Base-by-base conservation (phyloP, 2,113 vertebrate species). In the Prochilodus magdalenae region DNA sequence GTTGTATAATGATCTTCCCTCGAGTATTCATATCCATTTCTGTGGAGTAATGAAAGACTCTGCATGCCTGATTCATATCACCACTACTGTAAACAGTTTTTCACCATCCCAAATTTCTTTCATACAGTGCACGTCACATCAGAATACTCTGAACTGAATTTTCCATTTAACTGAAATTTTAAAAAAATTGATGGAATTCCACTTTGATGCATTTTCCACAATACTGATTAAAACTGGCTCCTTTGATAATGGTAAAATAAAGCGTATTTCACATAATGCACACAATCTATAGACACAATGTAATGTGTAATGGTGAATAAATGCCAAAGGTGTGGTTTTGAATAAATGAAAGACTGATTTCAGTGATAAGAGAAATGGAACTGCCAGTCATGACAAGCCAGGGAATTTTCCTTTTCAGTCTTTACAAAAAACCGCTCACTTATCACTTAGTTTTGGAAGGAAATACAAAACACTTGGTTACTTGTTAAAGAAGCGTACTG, bases 301-400 rank as follows among this genome's bases (percentile, higher is more conserved):
- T n/a, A n/a, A n/a, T 65, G 5, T 11, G n/a, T 53, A 65, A 81
- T 40, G 29, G 11, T 66, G 40, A 49, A 62, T 60, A 55, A n/a
- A 60, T 82, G 36, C 80, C 80, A 76, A 82, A 76, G 65, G n/a
- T 75, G 51, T 75, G 22, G 15, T 69, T 69, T 22, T 20, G 49
- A 3, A 60, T 30, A 12, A 72, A 18, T 30, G 16, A 15, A 3
- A 4, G 27, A 30, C 1, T 1, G 15, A 26, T 81, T 81, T 33
- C 33, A 73, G 16, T 53, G n/a, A 47, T 65, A 16, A n/a, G 44
- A 63, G 16, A 55, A 44, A n/a, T 36, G 22, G n/a, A 40, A 57
- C 79, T 79, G 24, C 75, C 44, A 30, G 1, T 49, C 62, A 24
- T 10, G n/a, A 67, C 6, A 30, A 60, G 14, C 57, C 20, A 60